Base-by-base conservation (phyloP, 2,888 invertebrate species). In the Himalopsyche anomala region DNA sequence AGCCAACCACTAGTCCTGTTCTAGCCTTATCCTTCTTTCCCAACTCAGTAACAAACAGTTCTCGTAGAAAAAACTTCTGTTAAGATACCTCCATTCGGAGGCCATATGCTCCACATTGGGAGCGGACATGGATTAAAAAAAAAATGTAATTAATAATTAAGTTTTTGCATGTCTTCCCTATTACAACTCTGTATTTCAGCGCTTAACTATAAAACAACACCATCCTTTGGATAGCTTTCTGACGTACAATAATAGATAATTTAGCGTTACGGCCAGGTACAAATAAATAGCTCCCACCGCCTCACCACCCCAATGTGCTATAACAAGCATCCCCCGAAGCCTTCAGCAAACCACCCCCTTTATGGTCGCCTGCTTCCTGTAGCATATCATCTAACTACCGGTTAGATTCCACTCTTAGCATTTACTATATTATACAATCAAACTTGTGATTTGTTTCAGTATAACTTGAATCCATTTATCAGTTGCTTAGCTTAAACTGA, bases 231-330 rank as follows among this genome's bases (percentile, higher is more conserved):
- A 74, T 74, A 74, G 74, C 74, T 74, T 74, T 74, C 51, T 81
- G 79, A 84, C 84, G 55, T 42, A 56, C 84, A 84, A 86, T 86
- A 84, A 84, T 79, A 86, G 86, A 86, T 86, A 86, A 86, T 86
- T 86, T 86, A 84, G 86, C 86, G 86, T 86, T 86, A 86, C 86
- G 42, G 84, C 82, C 86, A 86, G 86, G 86, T 84, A 86, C 86
- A 86, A 86, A 86, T 83, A 86, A 86, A 86, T 55, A 84, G 82
- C 86, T 84, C 79, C 86, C 84, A 55, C 62, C 82, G 15, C 45
- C 69, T 81, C 15, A 42, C 36, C 74, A 74, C 74, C 74, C 36
- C 74, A 15, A 2, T 11, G 4, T 38, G 36, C 28, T 36, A 74
- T 74, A 74, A 74, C 74, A 74, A 74, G 74, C 74, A 74, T 74